phyloP scores from a whole-genome alignment of 2,888 invertebrate genomes.

The Philereme vetulata region DNA sequence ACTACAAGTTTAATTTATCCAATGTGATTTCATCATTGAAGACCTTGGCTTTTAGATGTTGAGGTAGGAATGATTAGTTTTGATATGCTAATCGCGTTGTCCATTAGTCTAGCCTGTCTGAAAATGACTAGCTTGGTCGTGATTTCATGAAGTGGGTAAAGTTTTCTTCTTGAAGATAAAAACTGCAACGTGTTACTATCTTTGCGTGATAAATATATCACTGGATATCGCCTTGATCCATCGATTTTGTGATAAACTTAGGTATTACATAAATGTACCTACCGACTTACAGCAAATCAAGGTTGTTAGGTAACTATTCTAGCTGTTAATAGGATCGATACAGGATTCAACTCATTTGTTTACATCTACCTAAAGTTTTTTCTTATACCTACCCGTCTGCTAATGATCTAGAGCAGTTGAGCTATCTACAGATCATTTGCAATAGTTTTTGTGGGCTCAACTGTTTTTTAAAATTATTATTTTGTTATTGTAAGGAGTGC shows the following conservation, averaged over 20 bases:
- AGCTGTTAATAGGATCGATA: no score
- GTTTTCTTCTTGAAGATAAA: not conserved
- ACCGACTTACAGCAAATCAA: no score
- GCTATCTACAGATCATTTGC: no score
- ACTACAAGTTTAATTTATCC: not conserved
- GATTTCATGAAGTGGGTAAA: not conserved
- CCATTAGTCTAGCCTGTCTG: not conserved
- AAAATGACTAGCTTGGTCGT: not conserved
- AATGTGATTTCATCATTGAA: slow-evolving; percentile 28
- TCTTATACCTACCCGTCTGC: no score
- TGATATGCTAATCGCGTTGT: not conserved
- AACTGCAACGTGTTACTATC: not conserved
- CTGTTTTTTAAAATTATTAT: no score
- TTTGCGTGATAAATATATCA: slow-evolving; percentile 4
- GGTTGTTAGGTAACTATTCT: no score
- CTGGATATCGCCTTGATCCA: not conserved
- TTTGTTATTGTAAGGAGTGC: no score
- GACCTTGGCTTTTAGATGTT: slow-evolving; percentile 33
- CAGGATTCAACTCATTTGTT: no score
- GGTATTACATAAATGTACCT: not conserved
- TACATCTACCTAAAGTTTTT: no score
- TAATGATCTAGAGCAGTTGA: no score
- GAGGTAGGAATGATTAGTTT: slow-evolving; percentile 30
- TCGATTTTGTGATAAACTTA: not conserved
- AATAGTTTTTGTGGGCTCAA: no score